phyloP scores from a whole-genome alignment of 2,797 vertebrate genomes.

The Lindbergichthys nudifrons region DNA sequence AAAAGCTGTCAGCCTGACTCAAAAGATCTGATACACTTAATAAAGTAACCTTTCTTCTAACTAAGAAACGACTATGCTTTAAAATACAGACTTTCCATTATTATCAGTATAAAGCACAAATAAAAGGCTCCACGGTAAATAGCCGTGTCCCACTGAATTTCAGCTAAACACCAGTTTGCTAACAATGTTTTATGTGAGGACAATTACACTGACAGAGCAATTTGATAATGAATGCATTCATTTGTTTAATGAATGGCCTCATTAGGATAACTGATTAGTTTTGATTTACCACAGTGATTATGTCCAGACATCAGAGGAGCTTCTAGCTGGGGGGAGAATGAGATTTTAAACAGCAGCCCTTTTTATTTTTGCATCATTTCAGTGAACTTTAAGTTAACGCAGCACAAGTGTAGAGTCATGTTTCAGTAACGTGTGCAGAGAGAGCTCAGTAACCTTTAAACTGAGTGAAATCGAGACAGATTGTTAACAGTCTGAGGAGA shows the following conservation, averaged over 20 bases:
- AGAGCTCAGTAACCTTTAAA: slow-evolving; percentile 35
- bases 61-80: not conserved
- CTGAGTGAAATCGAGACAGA: slow-evolving; percentile 13
- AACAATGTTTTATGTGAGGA: slow-evolving; percentile 11
- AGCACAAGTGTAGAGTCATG: slow-evolving; percentile 12
- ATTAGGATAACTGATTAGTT: slow-evolving; percentile 47
- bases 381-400: slow-evolving; percentile 19
- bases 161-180: slow-evolving; percentile 14
- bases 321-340: slow-evolving; percentile 2
- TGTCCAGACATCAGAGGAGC: slow-evolving; percentile 6
- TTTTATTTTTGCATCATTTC: slow-evolving; percentile 3
- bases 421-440: slow-evolving; percentile 1
- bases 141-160: slow-evolving; percentile 3
- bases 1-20: no score
- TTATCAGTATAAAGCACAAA: not conserved
- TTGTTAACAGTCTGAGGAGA: slow-evolving; percentile 37
- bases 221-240: slow-evolving; percentile 51
- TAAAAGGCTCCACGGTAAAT: not conserved
- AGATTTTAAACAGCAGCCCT: not conserved
- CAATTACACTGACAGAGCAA: slow-evolving; percentile 41
- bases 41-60: no score
- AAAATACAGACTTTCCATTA: not conserved
- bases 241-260: slow-evolving; percentile 58
- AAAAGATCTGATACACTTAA: no score
- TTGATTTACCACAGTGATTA: slow-evolving; percentile 30